Conservation (phyloP, 1,140 invertebrate species). For the Tetramorium alpestre region DNA sequence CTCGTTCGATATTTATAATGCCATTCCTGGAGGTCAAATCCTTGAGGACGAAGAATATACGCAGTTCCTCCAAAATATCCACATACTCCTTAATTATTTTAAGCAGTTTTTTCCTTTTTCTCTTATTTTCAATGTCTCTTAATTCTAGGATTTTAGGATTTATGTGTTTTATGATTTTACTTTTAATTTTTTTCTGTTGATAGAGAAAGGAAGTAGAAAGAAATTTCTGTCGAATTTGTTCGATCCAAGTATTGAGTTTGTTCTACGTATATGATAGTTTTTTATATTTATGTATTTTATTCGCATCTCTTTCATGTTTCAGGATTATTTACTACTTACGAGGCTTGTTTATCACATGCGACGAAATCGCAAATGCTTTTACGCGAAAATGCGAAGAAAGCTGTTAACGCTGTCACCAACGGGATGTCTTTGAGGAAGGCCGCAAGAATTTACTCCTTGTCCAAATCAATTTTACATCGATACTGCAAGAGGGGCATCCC, state of each 20-base stretch:
- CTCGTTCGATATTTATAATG: neutral
- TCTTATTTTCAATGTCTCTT: neutral
- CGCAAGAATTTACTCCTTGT: conserved; percentile 74
- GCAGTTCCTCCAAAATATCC: neutral
- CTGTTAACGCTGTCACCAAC: conserved; percentile 77
- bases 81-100: neutral
- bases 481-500: conserved; percentile 75
- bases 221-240: neutral
- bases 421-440: conserved; percentile 81
- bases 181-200: neutral
- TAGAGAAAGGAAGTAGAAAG: neutral
- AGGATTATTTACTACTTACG: conserved; percentile 21
- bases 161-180: neutral
- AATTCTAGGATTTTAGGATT: too few relatives aligned
- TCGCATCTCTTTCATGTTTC: conserved; percentile 53
- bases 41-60: neutral
- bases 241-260: neutral
- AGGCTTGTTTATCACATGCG: neutral
- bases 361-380: neutral
- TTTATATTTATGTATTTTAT: neutral
- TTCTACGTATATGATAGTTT: neutral
- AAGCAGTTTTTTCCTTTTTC: neutral
- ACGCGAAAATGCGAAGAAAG: conserved; percentile 61
- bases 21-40: neutral
- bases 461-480: conserved; percentile 79